Conservation (phyloP, 1,140 invertebrate species). For the Chrysomallon squamiferum region DNA sequence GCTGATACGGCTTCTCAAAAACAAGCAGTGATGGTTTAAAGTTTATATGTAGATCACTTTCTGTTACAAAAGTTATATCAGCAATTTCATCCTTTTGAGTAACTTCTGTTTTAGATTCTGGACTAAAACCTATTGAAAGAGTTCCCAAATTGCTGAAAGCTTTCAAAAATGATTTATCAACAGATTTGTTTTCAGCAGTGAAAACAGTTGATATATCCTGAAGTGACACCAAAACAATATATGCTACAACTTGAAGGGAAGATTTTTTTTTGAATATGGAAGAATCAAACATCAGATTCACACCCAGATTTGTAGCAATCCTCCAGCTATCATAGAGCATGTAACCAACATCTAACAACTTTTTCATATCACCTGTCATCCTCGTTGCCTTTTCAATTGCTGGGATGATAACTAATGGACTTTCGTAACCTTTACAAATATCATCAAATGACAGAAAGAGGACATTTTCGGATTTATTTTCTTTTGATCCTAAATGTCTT, state of each 20-base stretch:
- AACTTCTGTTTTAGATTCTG: not conserved
- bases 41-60: conserved; percentile 1
- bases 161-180: too few relatives aligned
- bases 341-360: too few relatives aligned
- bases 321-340: not conserved
- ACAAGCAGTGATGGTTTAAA: not conserved
- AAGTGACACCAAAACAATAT: not conserved
- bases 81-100: not conserved
- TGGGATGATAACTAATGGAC: too few relatives aligned
- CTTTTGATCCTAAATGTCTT: too few relatives aligned
- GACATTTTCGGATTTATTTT: too few relatives aligned
- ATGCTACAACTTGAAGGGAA: not conserved
- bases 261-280: not conserved
- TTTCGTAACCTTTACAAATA: too few relatives aligned
- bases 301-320: not conserved
- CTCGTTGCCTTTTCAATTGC: too few relatives aligned
- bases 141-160: too few relatives aligned
- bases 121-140: too few relatives aligned
- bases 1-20: not conserved
- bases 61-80: not conserved
- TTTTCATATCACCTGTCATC: too few relatives aligned
- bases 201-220: not conserved
- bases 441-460: too few relatives aligned
- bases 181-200: not conserved
- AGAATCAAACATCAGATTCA: not conserved